Conservation (phyloP, 1,140 invertebrate genomes). For the Bombus polaris region DNA sequence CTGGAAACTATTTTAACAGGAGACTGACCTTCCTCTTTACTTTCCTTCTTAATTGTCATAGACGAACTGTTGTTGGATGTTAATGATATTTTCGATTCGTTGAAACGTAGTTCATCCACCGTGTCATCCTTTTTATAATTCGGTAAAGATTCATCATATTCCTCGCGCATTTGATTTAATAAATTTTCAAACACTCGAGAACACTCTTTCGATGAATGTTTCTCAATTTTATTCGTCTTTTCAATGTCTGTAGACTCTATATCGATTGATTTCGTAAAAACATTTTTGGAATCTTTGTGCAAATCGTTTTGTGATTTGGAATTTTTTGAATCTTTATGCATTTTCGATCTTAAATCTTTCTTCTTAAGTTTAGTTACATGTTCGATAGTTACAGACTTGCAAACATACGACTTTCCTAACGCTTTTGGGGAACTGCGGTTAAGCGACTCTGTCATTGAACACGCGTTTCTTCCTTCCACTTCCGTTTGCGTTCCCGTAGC, state of each 20-base stretch:
- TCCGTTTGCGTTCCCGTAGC: constrained; percentile 7
- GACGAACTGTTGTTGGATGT: neutral
- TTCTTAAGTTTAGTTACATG: neutral
- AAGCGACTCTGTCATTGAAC: neutral
- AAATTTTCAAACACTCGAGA: neutral
- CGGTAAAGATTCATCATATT: neutral
- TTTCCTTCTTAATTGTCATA: neutral
- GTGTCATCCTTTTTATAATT: too few relatives aligned
- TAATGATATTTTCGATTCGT: neutral
- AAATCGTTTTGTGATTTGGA: neutral
- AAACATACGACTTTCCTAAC: neutral
- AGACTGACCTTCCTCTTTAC: neutral
- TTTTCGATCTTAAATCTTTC: neutral
- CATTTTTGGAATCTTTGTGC: neutral
- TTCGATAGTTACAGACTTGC: neutral
- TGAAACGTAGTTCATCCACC: neutral
- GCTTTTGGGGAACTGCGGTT: neutral
- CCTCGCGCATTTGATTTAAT: neutral
- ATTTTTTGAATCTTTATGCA: neutral
- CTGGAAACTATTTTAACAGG: neutral
- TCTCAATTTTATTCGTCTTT: neutral
- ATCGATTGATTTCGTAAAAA: neutral
- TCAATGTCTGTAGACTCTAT: neutral
- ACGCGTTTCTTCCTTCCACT: neutral
- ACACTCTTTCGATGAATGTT: neutral